Percentiles rank a stretch among this genome's conserved stretches.
Evolutionary conservation across 2,113 vertebrate species (phyloP).

Genomic region (Otolemur garnettii): DNA sequence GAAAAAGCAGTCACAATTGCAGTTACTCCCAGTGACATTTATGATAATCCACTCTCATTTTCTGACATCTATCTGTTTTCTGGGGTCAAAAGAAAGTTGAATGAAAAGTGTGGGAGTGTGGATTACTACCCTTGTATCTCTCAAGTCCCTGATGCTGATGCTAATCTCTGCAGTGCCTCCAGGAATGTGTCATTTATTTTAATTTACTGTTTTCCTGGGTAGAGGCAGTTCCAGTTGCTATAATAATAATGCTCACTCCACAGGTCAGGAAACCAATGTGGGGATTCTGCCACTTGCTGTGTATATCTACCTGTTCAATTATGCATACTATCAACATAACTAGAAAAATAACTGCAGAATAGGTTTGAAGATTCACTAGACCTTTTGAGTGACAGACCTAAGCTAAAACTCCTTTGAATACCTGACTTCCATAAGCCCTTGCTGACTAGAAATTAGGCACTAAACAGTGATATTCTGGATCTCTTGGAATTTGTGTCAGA

Average conservation of each 20-base stretch:
- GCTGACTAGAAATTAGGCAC: not conserved
- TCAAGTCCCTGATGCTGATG: not conserved
- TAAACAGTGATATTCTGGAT: not conserved
- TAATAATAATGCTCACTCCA: not conserved
- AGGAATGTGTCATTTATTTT: not conserved
- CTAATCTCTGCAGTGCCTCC: not conserved
- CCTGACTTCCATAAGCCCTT: not conserved
- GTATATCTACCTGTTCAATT: not conserved
- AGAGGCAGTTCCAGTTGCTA: not conserved
- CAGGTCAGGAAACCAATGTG: not conserved
- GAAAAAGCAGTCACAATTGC: not conserved
- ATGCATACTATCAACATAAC: not conserved
- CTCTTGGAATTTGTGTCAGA: not conserved
- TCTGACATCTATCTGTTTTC: not conserved
- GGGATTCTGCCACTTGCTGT: not conserved
- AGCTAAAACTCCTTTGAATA: not conserved
- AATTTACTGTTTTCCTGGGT: not conserved
- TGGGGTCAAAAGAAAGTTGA: not conserved
- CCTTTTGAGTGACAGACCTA: not conserved
- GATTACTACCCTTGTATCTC: not conserved
- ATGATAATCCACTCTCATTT: not conserved
- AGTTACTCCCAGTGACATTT: not conserved
- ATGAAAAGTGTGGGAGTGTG: not conserved
- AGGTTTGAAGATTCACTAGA: not conserved
- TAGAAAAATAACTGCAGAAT: not conserved